Evolutionary conservation across 2,113 vertebrate species (phyloP).

Genomic region (Pholis gunnellus): DNA sequence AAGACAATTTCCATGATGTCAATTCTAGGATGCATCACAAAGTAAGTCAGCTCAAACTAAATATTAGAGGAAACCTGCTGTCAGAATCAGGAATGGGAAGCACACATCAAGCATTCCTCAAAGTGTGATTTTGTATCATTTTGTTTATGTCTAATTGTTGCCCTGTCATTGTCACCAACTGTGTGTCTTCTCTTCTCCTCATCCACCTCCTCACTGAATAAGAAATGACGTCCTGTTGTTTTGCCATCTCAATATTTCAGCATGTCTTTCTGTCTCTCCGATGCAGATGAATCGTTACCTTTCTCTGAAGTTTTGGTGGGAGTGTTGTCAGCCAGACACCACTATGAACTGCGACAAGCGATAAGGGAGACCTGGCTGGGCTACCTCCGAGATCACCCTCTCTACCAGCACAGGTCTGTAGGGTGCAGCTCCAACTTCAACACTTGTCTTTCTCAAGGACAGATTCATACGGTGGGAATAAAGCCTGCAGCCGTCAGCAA

Average conservation of each 20-base stretch:
- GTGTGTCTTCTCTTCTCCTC: neutral
- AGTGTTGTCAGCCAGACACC: conserved; percentile 93
- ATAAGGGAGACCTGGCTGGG: conserved; percentile 95
- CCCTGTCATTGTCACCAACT: conserved; percentile 8
- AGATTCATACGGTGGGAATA: conserved; percentile 37
- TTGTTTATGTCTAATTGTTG: neutral
- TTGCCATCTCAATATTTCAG: neutral
- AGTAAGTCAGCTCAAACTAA: conserved; percentile 15
- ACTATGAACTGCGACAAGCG: conserved; percentile 89
- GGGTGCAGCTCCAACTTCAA: conserved; percentile 28
- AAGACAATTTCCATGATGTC: conserved; percentile 12
- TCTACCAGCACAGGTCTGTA: conserved; percentile 88
- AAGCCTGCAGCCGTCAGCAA: conserved; percentile 40
- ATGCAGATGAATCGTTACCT: conserved; percentile 70
- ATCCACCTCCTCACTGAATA: neutral
- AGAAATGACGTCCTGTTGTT: neutral
- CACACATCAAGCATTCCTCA: conserved; percentile 4
- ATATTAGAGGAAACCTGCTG: conserved; percentile 14
- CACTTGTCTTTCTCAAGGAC: neutral
- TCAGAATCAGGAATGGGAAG: neutral
- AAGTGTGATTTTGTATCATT: neutral
- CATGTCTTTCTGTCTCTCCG: conserved; percentile 18
- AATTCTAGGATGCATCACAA: conserved; percentile 1
- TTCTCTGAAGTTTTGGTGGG: conserved; percentile 92
- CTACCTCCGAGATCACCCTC: conserved; percentile 87